Conservation (phyloP, 2,797 vertebrate species). For the Tolypeutes matacus region DNA sequence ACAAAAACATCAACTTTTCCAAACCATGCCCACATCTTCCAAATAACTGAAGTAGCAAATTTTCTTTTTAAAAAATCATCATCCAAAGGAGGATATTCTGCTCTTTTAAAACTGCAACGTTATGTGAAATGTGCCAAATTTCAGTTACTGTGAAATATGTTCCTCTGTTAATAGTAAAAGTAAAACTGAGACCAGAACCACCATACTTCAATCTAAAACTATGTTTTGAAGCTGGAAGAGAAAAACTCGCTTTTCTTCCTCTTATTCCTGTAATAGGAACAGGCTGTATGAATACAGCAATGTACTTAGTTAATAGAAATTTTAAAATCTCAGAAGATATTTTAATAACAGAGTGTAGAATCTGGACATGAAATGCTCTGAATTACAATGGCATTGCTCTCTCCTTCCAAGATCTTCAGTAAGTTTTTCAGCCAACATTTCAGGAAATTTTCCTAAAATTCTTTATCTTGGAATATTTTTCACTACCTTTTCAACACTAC, state of each 20-base stretch:
- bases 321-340: not conserved
- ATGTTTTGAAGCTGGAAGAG: not conserved
- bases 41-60: not conserved
- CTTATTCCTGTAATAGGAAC: not conserved
- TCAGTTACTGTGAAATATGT: not conserved
- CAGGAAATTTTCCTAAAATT: not conserved
- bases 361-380: not conserved
- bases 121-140: not conserved
- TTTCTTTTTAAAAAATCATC: not conserved
- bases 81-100: not conserved
- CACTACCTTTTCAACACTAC: not conserved
- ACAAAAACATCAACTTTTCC: not conserved
- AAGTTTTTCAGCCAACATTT: not conserved
- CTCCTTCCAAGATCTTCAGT: not conserved
- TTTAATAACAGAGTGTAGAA: not conserved
- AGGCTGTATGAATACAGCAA: not conserved
- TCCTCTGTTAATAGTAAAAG: not conserved
- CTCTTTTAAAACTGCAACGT: not conserved
- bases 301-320: not conserved
- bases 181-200: not conserved
- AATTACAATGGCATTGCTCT: not conserved
- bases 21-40: not conserved
- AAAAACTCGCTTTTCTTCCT: not conserved
- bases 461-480: not conserved
- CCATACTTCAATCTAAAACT: not conserved